phyloP scores from a whole-genome alignment of 1,140 invertebrate genomes.

The Drosophila albomicans region DNA sequence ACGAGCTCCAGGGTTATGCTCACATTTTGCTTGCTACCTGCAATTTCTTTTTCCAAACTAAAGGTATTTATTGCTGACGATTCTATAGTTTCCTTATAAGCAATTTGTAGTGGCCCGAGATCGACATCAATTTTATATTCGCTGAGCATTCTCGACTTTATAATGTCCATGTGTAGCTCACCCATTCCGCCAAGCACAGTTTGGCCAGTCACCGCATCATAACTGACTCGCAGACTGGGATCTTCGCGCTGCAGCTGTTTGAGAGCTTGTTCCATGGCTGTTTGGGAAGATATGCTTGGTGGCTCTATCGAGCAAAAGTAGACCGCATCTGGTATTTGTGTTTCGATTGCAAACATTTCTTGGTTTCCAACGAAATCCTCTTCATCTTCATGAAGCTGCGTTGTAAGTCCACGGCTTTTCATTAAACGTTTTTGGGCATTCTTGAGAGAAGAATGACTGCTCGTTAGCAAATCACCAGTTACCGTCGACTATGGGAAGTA shows the following conservation, averaged over 20 bases:
- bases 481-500: conserved; percentile 86
- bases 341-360: conserved; percentile 86
- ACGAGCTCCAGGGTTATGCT: conserved; percentile 87
- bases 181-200: conserved; percentile 97
- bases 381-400: conserved; percentile 19
- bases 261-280: conserved; percentile 93
- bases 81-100: conserved; percentile 93
- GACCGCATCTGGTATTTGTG: conserved; percentile 95
- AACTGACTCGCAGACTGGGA: conserved; percentile 93
- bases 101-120: conserved; percentile 97
- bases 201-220: conserved; percentile 93
- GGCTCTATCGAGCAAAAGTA: conserved; percentile 99
- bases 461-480: conserved; percentile 94
- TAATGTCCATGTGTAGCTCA: conserved; percentile 97
- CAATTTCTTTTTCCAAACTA: conserved; percentile 89
- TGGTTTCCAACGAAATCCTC: conserved; percentile 59
- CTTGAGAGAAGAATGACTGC: conserved; percentile 86
- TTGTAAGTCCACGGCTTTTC: conserved; percentile 52
- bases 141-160: conserved; percentile 93
- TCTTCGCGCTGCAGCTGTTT: conserved; percentile 95
- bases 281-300: conserved; percentile 91
- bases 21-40: conserved; percentile 86
- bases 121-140: conserved; percentile 97
- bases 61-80: conserved; percentile 86
- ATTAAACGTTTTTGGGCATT: conserved; percentile 87